phyloP scores from a whole-genome alignment of 2,797 vertebrate species.

The Sebastes oblongus region DNA sequence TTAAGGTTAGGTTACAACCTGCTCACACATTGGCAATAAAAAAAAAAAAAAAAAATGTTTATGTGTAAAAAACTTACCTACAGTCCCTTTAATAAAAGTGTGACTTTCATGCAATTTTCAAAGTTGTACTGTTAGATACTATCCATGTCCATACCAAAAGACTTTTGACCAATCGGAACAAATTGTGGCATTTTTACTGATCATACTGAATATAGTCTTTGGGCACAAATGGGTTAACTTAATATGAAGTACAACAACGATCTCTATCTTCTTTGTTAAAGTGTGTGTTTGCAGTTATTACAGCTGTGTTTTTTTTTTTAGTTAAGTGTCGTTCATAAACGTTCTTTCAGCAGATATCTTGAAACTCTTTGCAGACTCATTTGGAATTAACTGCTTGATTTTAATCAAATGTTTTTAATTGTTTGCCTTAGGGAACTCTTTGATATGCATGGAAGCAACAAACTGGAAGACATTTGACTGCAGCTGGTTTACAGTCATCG shows the following conservation, averaged over 20 bases:
- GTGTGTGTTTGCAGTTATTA: neutral
- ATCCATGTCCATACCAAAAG: no score
- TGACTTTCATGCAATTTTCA: no score
- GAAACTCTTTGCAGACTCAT: neutral
- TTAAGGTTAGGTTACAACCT: no score
- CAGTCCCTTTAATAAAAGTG: no score
- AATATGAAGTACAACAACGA: neutral
- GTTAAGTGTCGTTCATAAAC: neutral
- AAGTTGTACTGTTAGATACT: no score
- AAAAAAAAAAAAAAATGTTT: no score
- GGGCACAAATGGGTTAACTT: neutral
- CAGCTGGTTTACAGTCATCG: accelerated
- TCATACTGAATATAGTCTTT: no score
- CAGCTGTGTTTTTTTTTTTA: neutral
- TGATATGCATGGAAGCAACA: neutral
- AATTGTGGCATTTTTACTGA: no score
- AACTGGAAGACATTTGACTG: neutral
- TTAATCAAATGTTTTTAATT: neutral
- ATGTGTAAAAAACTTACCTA: no score
- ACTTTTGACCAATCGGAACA: no score
- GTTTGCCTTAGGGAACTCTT: neutral
- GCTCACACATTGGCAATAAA: no score
- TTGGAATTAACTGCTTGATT: neutral
- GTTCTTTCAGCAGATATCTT: neutral
- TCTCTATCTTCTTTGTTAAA: neutral